These are phyloP conservation scores for Phodopus roborovskii DNA, from an alignment of 2,113 vertebrate species.

Conservation along the genomic window DNA sequence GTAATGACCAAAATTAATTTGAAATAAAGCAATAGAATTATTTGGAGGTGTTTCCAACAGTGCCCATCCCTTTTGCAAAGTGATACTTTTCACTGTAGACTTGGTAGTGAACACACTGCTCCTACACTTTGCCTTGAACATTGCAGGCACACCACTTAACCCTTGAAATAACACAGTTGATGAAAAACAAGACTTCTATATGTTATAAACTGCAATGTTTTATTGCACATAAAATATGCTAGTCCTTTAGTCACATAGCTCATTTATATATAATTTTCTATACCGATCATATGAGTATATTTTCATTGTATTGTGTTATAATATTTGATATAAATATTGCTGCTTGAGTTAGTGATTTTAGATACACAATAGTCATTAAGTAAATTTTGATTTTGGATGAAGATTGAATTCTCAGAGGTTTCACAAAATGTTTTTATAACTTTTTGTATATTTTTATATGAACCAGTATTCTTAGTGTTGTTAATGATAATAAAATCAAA, in stretches of 20 bases:
- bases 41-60: not conserved
- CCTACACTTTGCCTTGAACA: too few relatives aligned
- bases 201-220: not conserved
- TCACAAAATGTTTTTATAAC: too few relatives aligned
- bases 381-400: not conserved
- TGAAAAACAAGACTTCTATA: too few relatives aligned
- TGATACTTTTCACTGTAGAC: rapidly evolving
- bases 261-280: not conserved
- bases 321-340: not conserved
- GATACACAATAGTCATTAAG: not conserved
- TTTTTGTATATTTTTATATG: not conserved
- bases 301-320: not conserved
- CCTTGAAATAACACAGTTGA: not conserved
- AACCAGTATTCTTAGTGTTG: not conserved
- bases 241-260: not conserved
- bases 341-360: not conserved
- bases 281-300: not conserved
- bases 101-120: too few relatives aligned
- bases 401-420: not conserved
- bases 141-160: not conserved
- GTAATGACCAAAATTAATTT: not conserved
- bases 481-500: not conserved
- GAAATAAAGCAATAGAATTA: not conserved
- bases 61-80: too few relatives aligned
- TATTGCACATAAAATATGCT: not conserved